Evolutionary conservation across 2,113 vertebrate species (phyloP).

Genomic region (Psophia crepitans): DNA sequence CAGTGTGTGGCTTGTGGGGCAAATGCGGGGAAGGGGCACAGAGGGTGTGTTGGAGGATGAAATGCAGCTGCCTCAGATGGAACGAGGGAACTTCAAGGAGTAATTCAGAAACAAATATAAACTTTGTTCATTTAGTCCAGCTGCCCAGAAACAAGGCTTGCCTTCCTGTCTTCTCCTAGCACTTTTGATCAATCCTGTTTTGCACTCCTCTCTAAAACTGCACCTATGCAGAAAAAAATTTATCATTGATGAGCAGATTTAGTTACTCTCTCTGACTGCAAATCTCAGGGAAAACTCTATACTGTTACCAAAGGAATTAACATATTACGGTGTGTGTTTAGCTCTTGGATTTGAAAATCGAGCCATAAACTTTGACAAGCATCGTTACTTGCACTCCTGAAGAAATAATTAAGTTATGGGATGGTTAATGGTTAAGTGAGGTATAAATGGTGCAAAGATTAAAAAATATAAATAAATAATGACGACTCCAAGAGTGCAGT

Average conservation of each 20-base stretch:
- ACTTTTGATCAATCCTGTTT: not conserved
- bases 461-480: not conserved
- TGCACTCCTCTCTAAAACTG: not conserved
- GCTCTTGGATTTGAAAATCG: not conserved
- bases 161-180: not conserved
- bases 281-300: not conserved
- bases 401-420: not conserved
- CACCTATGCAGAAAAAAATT: not conserved
- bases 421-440: not conserved
- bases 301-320: not conserved
- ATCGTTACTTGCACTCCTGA: not conserved
- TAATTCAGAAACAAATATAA: not conserved
- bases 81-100: not conserved
- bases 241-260: not conserved
- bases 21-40: not conserved
- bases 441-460: not conserved
- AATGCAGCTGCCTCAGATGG: not conserved
- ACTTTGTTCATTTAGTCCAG: not conserved
- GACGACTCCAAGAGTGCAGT: not conserved
- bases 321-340: not conserved
- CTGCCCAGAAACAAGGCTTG: not conserved
- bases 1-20: fast-evolving
- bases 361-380: not conserved
- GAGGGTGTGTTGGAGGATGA: not conserved
- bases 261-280: not conserved